Base-by-base conservation (phyloP, 1,140 invertebrate species). In the Mycetomoellerius zeteki region DNA sequence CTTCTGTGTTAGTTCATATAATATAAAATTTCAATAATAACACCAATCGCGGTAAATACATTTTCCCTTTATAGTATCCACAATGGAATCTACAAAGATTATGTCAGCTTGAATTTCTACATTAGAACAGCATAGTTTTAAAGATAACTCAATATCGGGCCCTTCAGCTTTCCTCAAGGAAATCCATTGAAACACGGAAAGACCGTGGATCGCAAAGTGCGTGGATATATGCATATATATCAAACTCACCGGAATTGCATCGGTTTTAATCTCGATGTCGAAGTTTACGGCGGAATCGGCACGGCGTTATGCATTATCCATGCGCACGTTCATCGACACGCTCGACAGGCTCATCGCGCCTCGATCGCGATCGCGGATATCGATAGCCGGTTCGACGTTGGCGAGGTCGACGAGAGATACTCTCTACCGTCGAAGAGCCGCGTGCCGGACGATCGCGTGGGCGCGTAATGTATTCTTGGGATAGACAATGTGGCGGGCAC, bases 391-490 rank as follows among this genome's bases (percentile, higher is more conserved):
- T 54, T 47, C 54, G 54, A 77, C 82, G 75, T 77, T 54, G 75
- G 60, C 37, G 73, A 85, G 52, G 58, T 65, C 43, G 76, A 64
- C 54, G 62, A 67, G 84, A 67, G 56, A 62, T 56, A 67, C 33
- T 71, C 75, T 71, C 75, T 80, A 19, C 64, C 56, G 84, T 37
- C 33, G 47, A 73, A 56, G 58, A 62, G 67, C 67, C 67, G 75
- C 75, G 75, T 85, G 75, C 81, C 72, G 73, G 64, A 67, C 76
- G 90, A 89, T 91, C 91, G 93, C 90, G 94, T 94, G 93, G 93
- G 94, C 92, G 93, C 92, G 93, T 94, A 94, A 94, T 95, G 91
- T 94, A 95, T 94, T 94, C 94, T 94, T 91, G 93, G 91, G 93
- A 93, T 94, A 94, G 93, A 94, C 94, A 94, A 94, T 95, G 94